Conservation (phyloP, 2,113 vertebrate genomes). For the Bungarus multicinctus region DNA sequence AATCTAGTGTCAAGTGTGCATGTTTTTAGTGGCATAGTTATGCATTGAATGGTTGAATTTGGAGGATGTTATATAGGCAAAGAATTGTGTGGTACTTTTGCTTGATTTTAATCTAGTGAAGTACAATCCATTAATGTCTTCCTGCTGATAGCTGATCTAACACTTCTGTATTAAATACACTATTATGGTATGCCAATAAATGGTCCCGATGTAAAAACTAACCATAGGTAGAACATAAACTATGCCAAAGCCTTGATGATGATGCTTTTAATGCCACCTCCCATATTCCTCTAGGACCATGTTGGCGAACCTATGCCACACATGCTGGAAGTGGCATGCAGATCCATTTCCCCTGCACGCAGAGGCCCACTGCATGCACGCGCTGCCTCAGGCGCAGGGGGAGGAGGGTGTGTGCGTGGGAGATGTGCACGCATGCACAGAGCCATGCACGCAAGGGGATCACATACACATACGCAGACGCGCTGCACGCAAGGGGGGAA, state of each 20-base stretch:
- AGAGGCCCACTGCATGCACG: no score
- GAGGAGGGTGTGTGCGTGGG: no score
- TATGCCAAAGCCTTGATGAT: neutral
- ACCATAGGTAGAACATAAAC: neutral
- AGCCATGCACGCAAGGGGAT: no score
- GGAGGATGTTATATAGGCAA: neutral
- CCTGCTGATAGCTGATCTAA: conserved; percentile 4
- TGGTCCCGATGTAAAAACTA: fast-evolving
- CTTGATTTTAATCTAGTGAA: conserved; percentile 1
- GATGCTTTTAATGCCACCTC: neutral
- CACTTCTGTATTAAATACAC: neutral
- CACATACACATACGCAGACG: no score
- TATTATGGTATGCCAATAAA: conserved; percentile 19
- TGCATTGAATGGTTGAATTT: neutral
- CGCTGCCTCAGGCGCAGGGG: no score
- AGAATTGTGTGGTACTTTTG: neutral
- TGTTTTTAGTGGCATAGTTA: conserved; percentile 22
- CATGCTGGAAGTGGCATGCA: no score
- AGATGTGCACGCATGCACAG: no score
- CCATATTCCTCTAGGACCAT: neutral
- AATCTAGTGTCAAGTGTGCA: conserved; percentile 21
- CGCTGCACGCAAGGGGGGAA: no score
- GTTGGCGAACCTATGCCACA: no score
- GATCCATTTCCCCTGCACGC: no score
- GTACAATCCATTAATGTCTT: neutral